Conservation (phyloP, 30 jellyfish, hydroid and myxozoan genomes). For the Cassiopea andromeda region DNA sequence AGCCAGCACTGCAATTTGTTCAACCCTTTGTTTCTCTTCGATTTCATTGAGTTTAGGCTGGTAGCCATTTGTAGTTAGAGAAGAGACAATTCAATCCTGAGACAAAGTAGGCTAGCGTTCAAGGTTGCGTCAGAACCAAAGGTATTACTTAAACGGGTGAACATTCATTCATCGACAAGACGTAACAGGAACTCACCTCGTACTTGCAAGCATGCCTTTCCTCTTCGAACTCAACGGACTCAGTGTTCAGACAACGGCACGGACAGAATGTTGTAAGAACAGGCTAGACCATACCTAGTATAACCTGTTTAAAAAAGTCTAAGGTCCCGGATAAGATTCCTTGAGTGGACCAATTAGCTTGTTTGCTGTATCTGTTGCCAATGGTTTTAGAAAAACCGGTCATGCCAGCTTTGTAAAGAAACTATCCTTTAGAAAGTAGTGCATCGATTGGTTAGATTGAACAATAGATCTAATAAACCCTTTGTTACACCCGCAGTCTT, state of each 20-base stretch:
- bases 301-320: constrained; percentile 51
- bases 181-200: neutral
- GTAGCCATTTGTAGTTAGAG: too few species aligned
- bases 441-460: neutral
- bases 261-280: neutral
- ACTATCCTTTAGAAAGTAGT: neutral
- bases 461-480: neutral
- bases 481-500: neutral
- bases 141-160: neutral
- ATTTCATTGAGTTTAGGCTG: too few species aligned
- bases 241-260: neutral
- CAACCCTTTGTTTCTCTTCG: too few species aligned
- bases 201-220: neutral
- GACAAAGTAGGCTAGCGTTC: too few species aligned
- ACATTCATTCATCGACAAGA: neutral
- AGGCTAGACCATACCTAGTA: constrained; percentile 67
- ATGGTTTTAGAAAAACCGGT: neutral
- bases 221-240: neutral
- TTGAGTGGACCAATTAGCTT: neutral
- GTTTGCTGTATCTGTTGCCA: neutral
- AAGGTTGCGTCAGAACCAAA: too few species aligned
- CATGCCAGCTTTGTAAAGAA: neutral
- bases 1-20: too few species aligned
- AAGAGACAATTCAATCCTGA: too few species aligned
- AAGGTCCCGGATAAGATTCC: constrained; percentile 56